Conservation (phyloP, 2,797 vertebrate species). For the Micromesistius poutassou region DNA sequence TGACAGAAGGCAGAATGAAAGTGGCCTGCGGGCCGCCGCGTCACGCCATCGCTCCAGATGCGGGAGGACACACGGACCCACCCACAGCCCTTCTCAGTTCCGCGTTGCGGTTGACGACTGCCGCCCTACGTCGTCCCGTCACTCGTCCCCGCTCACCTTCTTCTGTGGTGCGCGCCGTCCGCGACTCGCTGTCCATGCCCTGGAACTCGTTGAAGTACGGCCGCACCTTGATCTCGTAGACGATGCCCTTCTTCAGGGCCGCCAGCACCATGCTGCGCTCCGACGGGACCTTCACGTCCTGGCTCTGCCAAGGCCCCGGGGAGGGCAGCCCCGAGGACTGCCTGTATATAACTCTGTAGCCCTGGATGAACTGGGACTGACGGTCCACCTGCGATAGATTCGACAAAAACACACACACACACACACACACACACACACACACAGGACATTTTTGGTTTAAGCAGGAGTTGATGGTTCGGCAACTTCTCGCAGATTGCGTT, state of each 20-base stretch:
- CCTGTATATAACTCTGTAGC: constrained; percentile 91
- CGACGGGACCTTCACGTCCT: constrained; percentile 90
- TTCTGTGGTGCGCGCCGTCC: constrained; percentile 88
- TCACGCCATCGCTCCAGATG: constrained; percentile 22
- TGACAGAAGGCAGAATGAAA: constrained; percentile 23
- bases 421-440: not conserved
- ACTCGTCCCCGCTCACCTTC: constrained; percentile 76
- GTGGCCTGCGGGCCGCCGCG: constrained; percentile 21
- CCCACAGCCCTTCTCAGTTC: constrained; percentile 1
- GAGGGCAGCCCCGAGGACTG: constrained; percentile 86
- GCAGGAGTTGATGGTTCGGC: not conserved
- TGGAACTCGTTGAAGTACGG: constrained; percentile 99
- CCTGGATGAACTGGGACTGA: constrained; percentile 98
- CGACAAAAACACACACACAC: too few relatives aligned
- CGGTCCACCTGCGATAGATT: constrained; percentile 83
- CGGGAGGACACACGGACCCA: constrained; percentile 9
- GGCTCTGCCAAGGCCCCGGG: constrained; percentile 84
- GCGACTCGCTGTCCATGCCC: constrained; percentile 96
- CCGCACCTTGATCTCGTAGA: constrained; percentile 95
- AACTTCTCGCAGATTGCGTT: not conserved
- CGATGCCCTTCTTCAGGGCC: constrained; percentile 89
- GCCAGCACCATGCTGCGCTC: constrained; percentile 86
- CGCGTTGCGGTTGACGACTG: constrained; percentile 5
- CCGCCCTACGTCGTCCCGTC: too few relatives aligned
- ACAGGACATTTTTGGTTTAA: not conserved